Base-by-base conservation (phyloP, 1,140 invertebrate genomes). In the Vollenhovia emeryi region DNA sequence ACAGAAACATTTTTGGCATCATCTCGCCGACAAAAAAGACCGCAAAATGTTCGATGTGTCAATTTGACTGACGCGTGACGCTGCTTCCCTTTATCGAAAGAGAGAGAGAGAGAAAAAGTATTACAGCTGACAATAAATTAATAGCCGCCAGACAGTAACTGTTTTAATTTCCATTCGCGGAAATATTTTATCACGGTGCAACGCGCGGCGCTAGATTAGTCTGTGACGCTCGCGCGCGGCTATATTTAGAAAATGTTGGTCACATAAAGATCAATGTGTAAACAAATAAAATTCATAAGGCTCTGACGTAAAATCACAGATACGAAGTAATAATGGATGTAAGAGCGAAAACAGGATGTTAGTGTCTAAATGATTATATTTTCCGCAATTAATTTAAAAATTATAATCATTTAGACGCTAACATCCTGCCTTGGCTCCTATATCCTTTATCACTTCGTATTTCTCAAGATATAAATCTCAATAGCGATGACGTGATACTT, bases 41-140 rank as follows among this genome's bases (percentile, higher is more conserved):
- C 50, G 24, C 64, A n/a, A 71, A 80, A 71, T 33, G 33, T 55
- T 80, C 24, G 64, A 45, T 57, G 27, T 69, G 64, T 80, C 78
- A 80, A 80, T 80, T 71, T 80, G 57, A 69, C 78, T 79, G 64
- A 71, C 64, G 57, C 66, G 57, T 68, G 24, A 71, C 11, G 62
- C 24, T 80, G 24, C n/a, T 71, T 66, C 64, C 57, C 24, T 40
- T 21, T 48, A 52, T 52, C 62, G 33, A 69, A 18, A 27, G 7
- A 68, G 30, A 36, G 50, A 73, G 15, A 33, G 43, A 52, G n/a
- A 24, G 52, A 43, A 80, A 69, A 57, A 71, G 24, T 57, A 48
- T 68, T 64, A 57, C 45, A 24, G 30, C 18, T 40, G 21, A 36
- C 21, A 80, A 71, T 68, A 69, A 80, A 80, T 80, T 79, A 79